Conservation (phyloP, 2,888 invertebrate species). For the Cacoxenus indagator region DNA sequence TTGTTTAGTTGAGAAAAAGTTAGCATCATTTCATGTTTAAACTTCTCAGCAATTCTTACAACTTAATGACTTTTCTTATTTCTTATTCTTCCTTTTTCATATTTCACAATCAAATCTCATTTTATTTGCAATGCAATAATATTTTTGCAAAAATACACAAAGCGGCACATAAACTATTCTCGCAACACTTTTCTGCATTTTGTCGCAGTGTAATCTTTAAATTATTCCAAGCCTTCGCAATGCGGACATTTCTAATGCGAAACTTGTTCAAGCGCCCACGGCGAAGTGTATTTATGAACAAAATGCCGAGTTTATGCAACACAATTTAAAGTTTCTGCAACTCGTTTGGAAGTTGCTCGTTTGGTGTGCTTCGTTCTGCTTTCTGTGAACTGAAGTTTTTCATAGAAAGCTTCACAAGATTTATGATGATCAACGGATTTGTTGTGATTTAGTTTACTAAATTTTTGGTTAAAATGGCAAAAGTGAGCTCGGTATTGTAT, state of each 20-base stretch:
- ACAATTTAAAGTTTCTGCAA: slow-evolving; percentile 7
- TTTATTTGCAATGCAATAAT: not conserved
- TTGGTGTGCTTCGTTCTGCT: not conserved
- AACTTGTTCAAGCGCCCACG: not conserved
- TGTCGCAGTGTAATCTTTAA: slow-evolving; percentile 3
- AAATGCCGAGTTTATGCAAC: slow-evolving; percentile 2
- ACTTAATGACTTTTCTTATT: too few species aligned
- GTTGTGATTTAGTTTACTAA: not conserved
- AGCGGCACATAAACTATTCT: not conserved
- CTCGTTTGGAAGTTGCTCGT: not conserved
- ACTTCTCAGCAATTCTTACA: too few species aligned
- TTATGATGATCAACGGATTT: not conserved
- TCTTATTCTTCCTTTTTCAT: not conserved
- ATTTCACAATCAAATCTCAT: not conserved
- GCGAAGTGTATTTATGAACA: not conserved
- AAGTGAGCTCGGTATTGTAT: not conserved
- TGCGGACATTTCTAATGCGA: slow-evolving; percentile 7
- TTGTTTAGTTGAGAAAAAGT: too few species aligned
- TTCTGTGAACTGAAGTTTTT: too few species aligned
- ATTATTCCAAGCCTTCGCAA: not conserved
- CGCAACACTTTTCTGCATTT: not conserved
- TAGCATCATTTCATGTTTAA: too few species aligned
- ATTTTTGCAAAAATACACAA: not conserved
- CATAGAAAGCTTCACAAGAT: not conserved
- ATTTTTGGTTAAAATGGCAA: not conserved